Percentiles rank a stretch among this genome's conserved stretches.
Evolutionary conservation across 2,888 invertebrate genomes (phyloP).

Genomic region (Alitta virens): DNA sequence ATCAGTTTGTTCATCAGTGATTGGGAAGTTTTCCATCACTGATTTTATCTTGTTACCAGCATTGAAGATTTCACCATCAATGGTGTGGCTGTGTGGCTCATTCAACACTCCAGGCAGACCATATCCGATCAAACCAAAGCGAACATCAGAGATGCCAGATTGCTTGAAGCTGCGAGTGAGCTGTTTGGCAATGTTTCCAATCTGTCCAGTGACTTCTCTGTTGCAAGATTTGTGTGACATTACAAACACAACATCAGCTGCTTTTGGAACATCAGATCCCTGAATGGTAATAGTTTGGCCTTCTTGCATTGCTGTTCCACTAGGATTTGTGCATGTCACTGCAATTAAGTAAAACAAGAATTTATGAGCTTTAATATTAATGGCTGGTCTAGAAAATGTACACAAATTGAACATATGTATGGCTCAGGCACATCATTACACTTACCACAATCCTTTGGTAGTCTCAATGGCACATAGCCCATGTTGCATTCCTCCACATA

Average conservation of each 20-base stretch:
- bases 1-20: conserved; percentile 22
- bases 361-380: too few relatives aligned
- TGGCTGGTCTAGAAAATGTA: too few relatives aligned
- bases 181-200: conserved; percentile 24
- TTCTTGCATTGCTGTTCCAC: conserved; percentile 29
- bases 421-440: too few relatives aligned
- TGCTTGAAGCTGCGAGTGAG: neutral
- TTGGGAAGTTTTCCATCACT: neutral
- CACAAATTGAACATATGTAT: too few relatives aligned
- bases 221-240: conserved; percentile 85
- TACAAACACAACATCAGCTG: conserved; percentile 78
- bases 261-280: conserved; percentile 61
- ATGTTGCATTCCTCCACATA: conserved; percentile 71
- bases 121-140: conserved; percentile 72
- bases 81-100: conserved; percentile 70
- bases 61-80: conserved; percentile 47
- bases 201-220: conserved; percentile 62
- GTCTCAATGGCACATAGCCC: conserved; percentile 63
- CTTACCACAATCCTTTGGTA: conserved; percentile 69
- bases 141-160: conserved; percentile 49
- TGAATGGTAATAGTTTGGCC: conserved; percentile 72
- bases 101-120: conserved; percentile 69
- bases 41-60: conserved; percentile 20
- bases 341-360: neutral
- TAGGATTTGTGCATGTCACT: conserved; percentile 17